Evolutionary conservation across 2,797 vertebrate species (phyloP).

Genomic region (Merluccius polli): DNA sequence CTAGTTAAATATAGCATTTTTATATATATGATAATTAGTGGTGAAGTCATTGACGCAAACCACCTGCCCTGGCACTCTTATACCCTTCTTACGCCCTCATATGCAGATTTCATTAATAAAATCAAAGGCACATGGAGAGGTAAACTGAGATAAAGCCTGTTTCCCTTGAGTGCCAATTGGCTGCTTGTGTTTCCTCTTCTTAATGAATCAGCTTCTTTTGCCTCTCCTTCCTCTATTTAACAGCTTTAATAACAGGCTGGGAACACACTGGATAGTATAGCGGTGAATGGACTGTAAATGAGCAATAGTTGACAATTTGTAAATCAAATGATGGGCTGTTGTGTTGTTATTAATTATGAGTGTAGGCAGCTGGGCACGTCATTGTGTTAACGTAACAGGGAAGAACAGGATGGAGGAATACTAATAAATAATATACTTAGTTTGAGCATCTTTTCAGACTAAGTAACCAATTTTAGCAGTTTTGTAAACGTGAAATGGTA

Average conservation of each 20-base stretch:
- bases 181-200: background rate
- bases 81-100: background rate
- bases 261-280: background rate
- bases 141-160: background rate
- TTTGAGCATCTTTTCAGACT: background rate
- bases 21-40: background rate
- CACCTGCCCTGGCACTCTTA: background rate
- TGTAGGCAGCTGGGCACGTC: background rate
- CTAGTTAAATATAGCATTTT: background rate
- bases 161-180: background rate
- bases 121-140: background rate
- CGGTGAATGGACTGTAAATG: background rate
- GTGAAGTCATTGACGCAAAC: background rate
- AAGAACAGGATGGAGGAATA: too few relatives aligned
- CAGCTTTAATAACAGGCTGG: background rate
- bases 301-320: background rate
- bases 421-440: background rate
- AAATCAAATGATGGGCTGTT: background rate
- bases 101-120: background rate
- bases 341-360: background rate
- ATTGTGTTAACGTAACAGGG: background rate
- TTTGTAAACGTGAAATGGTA: background rate
- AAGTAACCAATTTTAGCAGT: too few relatives aligned
- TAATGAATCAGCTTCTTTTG: background rate
- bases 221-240: background rate